These are phyloP conservation scores for Polymixis flavicincta DNA, from an alignment of 2,888 invertebrate genomes.

Conservation along the genomic window DNA sequence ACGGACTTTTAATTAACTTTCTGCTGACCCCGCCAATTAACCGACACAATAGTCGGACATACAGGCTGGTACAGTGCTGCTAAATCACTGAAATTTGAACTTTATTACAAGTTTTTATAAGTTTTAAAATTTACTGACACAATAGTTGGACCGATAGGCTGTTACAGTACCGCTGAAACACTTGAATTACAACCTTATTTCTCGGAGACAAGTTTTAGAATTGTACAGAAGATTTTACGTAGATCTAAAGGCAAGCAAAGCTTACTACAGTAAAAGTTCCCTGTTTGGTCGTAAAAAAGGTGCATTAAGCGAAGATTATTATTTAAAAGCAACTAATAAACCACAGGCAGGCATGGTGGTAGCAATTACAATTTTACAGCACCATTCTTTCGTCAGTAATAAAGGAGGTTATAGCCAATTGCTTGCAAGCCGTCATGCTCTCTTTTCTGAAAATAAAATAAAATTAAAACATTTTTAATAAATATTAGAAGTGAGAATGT, in stretches of 20 bases:
- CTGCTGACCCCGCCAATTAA: slow-evolving; percentile 46
- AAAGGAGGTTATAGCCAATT: slow-evolving; percentile 61
- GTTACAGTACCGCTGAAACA: neutral
- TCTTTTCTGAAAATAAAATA: slow-evolving; percentile 15
- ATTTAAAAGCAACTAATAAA: slow-evolving; percentile 67
- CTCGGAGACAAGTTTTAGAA: neutral
- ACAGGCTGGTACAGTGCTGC: neutral
- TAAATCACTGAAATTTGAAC: neutral
- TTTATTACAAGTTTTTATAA: neutral
- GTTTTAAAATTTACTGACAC: slow-evolving; percentile 23
- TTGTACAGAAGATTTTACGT: neutral
- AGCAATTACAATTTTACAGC: slow-evolving; percentile 68
- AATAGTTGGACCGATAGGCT: neutral
- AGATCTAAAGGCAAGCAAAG: neutral
- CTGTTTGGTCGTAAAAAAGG: slow-evolving; percentile 60
- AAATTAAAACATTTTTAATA: neutral
- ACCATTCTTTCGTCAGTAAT: slow-evolving; percentile 62
- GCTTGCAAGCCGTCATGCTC: slow-evolving; percentile 37
- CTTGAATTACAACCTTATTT: neutral
- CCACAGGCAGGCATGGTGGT: slow-evolving; percentile 66
- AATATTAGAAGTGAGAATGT: slow-evolving; percentile 12
- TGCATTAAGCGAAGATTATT: slow-evolving; percentile 64
- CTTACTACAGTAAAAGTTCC: slow-evolving; percentile 37
- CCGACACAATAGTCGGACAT: slow-evolving; percentile 34
- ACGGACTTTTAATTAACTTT: slow-evolving; percentile 56